phyloP scores from a whole-genome alignment of 2,797 vertebrate genomes.

The Xiphophorus birchmanni region DNA sequence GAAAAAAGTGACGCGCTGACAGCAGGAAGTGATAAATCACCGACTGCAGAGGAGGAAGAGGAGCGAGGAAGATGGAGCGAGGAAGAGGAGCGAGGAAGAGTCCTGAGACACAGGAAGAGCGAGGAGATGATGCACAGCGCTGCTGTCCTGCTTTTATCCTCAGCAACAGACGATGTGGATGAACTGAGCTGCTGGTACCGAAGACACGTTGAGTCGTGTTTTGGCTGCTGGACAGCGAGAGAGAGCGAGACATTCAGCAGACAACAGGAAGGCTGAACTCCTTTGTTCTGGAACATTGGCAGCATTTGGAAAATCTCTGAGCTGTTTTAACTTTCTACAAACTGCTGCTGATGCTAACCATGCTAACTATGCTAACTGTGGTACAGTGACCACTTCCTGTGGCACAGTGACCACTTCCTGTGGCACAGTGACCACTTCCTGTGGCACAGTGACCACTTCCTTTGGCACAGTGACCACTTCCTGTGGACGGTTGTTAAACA shows the following conservation, averaged over 20 bases:
- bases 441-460: slow-evolving; percentile 33
- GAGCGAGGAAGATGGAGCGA: neutral
- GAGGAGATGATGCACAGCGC: neutral
- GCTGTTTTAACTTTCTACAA: neutral
- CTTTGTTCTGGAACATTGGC: neutral
- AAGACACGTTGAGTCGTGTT: no score
- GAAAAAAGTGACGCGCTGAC: slow-evolving; percentile 44
- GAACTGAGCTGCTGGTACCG: no score
- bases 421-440: slow-evolving; percentile 31
- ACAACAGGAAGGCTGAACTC: neutral
- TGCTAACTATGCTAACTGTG: neutral
- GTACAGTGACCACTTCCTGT: no score
- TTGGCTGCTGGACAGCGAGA: neutral
- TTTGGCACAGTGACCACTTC: slow-evolving; percentile 24
- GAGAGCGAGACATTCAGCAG: neutral
- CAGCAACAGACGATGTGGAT: neutral
- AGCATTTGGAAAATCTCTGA: neutral
- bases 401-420: slow-evolving; percentile 39
- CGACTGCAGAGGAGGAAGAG: slow-evolving; percentile 39
- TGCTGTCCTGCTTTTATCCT: neutral
- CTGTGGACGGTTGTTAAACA: slow-evolving; percentile 21
- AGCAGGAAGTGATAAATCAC: slow-evolving; percentile 55
- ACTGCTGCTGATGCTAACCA: neutral
- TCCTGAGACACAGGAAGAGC: neutral
- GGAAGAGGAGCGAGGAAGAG: slow-evolving; percentile 11